Base-by-base conservation (phyloP, 2,113 vertebrate genomes). In the Rana temporaria region DNA sequence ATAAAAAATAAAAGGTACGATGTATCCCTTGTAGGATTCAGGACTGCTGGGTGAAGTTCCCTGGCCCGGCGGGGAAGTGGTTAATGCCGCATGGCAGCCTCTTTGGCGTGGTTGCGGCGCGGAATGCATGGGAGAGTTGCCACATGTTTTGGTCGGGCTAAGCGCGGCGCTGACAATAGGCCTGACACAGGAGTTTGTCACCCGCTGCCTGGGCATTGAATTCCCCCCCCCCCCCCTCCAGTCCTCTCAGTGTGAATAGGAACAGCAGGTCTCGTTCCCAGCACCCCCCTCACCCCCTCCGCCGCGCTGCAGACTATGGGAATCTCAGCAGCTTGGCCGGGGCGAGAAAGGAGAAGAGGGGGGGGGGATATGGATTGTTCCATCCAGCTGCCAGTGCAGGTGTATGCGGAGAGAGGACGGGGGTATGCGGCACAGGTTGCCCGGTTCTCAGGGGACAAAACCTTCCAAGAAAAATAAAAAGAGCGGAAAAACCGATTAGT, bases 261-360 rank as follows among this genome's bases (percentile, higher is more conserved):
- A 82, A 60, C 81, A 82, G 81, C 81, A 75, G 81, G 81, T 68
- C 32, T 16, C 1, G n/a, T 75, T 82, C 81, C 71, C 81, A 82
- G 1, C 32, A 52, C 63, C 71, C 62, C 4, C 80, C 53, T 60
- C 48, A 19, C 26, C 79, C 20, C 17, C 18, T 11, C 48, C 6
- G 20, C 79, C 19, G 66, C 66, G 19, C 68, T 30, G 26, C 79
- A 75, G 80, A 75, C 22, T 60, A 82, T 82, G 79, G 79, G 79
- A 82, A 82, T 74, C 71, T 48, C 34, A 32, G 60, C 79, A 82
- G 79, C 79, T 66, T 74, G 69, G 53, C 15, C 4, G 30, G 77
- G 32, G 57, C 20, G 12, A 48, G n/a, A n/a, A n/a, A n/a, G n/a
- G n/a, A n/a, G n/a, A n/a, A n/a, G n/a, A n/a, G 11, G 34, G 74